Conservation (phyloP, 2,888 invertebrate genomes). For the Lasiommata megera region DNA sequence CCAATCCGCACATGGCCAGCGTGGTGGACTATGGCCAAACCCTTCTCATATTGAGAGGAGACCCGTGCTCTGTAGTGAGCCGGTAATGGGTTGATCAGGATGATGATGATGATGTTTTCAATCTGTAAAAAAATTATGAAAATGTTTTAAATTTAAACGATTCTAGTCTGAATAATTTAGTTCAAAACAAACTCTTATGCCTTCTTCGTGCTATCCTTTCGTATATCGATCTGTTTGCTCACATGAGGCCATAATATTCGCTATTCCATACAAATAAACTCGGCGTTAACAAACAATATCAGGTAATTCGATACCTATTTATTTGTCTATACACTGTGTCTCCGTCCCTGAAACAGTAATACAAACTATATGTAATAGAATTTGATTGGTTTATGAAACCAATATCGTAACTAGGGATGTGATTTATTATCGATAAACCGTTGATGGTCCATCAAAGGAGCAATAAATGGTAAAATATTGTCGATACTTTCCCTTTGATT, state of each 20-base stretch:
- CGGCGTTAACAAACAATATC: conserved; percentile 6
- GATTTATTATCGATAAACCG: conserved; percentile 34
- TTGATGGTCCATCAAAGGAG: conserved; percentile 30
- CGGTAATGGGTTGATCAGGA: too few relatives aligned
- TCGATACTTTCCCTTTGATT: conserved; percentile 22
- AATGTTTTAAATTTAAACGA: too few relatives aligned
- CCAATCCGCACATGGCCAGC: too few relatives aligned
- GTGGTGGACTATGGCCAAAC: too few relatives aligned
- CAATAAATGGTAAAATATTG: conserved; percentile 26
- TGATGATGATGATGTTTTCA: too few relatives aligned
- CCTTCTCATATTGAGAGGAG: too few relatives aligned
- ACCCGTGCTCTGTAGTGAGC: too few relatives aligned
- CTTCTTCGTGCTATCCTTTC: neutral
- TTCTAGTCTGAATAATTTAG: too few relatives aligned
- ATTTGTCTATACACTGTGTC: conserved; percentile 15
- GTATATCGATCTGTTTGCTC: neutral
- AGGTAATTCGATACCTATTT: conserved; percentile 8
- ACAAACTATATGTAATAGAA: conserved; percentile 28
- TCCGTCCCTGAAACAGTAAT: conserved; percentile 24
- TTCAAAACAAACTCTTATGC: too few relatives aligned
- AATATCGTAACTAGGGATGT: conserved; percentile 33
- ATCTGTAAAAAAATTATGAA: too few relatives aligned
- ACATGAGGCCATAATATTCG: neutral
- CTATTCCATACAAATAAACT: neutral
- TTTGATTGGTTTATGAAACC: conserved; percentile 36